A percentile compares a stretch with the other conserved stretches of the same genome.
Conservation (phyloP, 2,888 invertebrate genomes). For the Mycalesis mineus region DNA sequence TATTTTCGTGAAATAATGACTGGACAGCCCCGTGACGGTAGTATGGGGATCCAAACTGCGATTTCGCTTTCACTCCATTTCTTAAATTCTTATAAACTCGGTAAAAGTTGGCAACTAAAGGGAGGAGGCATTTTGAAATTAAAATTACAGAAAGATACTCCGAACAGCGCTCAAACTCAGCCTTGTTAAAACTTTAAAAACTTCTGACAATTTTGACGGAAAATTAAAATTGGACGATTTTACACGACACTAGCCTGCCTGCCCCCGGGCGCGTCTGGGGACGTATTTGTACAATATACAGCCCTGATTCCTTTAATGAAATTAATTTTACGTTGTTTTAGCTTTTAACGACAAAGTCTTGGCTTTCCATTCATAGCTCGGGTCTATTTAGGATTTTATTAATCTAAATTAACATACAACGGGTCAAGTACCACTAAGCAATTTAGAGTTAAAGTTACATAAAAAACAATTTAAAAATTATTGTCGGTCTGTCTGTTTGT, state of each 20-base stretch:
- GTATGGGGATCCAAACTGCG: not conserved
- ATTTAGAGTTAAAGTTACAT: too few species aligned
- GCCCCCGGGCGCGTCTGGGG: not conserved
- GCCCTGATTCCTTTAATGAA: too few species aligned
- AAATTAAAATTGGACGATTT: slow-evolving; percentile 18
- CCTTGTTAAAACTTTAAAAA: slow-evolving; percentile 27
- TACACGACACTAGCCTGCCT: not conserved
- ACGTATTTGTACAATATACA: too few species aligned
- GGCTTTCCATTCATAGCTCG: too few species aligned
- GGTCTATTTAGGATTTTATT: too few species aligned
- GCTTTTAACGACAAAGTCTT: too few species aligned
- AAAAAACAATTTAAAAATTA: too few species aligned
- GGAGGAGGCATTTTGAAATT: slow-evolving; percentile 30
- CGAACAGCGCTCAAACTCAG: slow-evolving; percentile 15
- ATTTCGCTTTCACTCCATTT: not conserved
- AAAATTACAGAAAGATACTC: slow-evolving; percentile 15
- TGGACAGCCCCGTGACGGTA: not conserved
- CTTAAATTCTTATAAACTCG: not conserved
- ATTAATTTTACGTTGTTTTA: too few species aligned
- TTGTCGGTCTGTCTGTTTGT: too few species aligned
- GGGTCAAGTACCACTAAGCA: too few species aligned
- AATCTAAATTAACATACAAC: too few species aligned
- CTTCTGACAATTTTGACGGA: slow-evolving; percentile 20
- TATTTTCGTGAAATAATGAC: not conserved
- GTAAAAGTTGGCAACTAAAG: not conserved